Percentiles rank a stretch among this genome's conserved stretches.
phyloP scores from a whole-genome alignment of 35 echinoderm and acorn worm species.

The Lytechinus variegatus region DNA sequence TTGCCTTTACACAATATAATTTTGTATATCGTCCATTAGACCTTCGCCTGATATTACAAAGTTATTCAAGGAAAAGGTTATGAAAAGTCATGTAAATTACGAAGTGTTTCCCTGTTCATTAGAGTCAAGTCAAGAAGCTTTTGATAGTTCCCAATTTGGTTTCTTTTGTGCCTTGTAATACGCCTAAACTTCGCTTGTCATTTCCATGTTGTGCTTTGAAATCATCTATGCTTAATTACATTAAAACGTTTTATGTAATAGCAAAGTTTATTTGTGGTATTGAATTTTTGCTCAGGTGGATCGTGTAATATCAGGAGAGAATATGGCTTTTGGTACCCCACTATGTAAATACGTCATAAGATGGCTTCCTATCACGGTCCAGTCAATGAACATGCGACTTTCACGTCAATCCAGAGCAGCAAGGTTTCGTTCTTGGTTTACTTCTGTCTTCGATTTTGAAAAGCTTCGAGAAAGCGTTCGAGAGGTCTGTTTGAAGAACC shows the following conservation, averaged over 20 bases:
- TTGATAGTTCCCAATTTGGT: no score
- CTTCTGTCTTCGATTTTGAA: background rate
- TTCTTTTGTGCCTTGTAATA: no score
- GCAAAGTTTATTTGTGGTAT: background rate
- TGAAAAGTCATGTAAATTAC: no score
- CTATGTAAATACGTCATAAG: background rate
- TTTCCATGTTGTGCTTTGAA: no score
- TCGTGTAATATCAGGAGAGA: background rate
- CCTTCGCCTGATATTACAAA: no score
- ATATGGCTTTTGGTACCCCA: background rate
- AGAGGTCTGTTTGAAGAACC: background rate
- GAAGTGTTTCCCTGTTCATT: no score
- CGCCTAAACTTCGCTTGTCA: no score
- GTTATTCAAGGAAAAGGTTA: no score
- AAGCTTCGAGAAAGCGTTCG: background rate
- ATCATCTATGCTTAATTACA: no score
- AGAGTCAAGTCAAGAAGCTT: no score
- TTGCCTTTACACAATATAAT: no score
- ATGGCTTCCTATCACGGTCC: background rate
- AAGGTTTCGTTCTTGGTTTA: background rate
- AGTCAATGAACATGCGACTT: background rate
- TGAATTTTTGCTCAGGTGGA: background rate
- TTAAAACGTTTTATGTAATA: background rate
- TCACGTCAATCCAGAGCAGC: background rate
- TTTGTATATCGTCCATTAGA: no score